phyloP scores from a whole-genome alignment of 1,140 invertebrate species.

The Harlomillsia oculata region DNA sequence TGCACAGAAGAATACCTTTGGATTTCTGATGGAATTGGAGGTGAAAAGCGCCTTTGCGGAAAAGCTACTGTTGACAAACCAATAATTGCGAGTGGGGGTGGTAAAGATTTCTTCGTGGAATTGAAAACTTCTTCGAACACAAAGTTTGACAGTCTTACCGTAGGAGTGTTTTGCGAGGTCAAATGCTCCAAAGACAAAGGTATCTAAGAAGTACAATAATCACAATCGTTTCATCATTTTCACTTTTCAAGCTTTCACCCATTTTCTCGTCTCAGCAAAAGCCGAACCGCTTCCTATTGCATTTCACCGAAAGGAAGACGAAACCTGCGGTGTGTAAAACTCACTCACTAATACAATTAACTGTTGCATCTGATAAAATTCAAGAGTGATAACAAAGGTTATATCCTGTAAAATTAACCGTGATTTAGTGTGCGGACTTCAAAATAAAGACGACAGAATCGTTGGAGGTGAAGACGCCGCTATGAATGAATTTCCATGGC shows the following conservation, averaged over 20 bases:
- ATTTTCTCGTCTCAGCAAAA: no score
- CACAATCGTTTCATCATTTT: no score
- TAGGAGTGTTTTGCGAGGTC: neutral
- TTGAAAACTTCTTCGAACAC: neutral
- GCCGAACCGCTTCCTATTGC: neutral
- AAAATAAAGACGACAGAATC: conserved; percentile 2
- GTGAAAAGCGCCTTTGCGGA: neutral
- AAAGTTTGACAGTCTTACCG: neutral
- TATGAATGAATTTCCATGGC: conserved; percentile 8
- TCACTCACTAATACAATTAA: no score
- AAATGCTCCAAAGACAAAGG: conserved; percentile 1
- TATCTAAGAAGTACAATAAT: no score
- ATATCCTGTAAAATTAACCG: neutral
- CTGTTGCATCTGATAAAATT: no score
- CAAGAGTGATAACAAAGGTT: no score
- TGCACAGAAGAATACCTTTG: neutral
- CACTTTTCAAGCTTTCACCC: no score
- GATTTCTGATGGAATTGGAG: conserved; percentile 3
- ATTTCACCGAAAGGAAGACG: neutral
- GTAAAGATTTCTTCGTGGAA: conserved; percentile 1
- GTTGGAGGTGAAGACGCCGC: conserved; percentile 6
- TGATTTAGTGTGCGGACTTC: conserved; percentile 6
- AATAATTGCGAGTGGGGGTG: neutral
- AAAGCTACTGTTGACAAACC: neutral
- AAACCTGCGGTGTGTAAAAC: neutral